Evolutionary conservation across 2,888 invertebrate species (phyloP), one percentile per base, ranked within the genome.

Genomic region (Enoplolaimus lenunculus): DNA sequence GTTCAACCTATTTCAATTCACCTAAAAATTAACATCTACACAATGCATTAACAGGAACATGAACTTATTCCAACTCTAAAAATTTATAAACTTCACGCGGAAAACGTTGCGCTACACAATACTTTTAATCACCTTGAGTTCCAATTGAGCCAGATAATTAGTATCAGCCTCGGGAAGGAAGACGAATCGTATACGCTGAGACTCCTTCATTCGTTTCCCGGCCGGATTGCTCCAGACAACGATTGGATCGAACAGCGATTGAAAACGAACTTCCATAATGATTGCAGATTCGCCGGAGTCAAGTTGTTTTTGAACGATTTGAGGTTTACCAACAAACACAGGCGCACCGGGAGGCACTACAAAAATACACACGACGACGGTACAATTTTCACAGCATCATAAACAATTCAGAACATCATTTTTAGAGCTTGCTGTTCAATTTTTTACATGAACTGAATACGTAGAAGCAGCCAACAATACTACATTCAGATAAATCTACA

Each of bases 121-220:
- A n/a, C n/a, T n/a, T n/a, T n/a, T n/a, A 34, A 73, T 68, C 30
- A 78, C 79, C 74, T 78, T 79, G 34, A 79, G 76, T 73, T 79
- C 79, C 33, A 78, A 75, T 68, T 76, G 75, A 29, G 78, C 78
- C 35, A 77, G 76, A 73, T 74, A 79, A 26, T 75, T 78, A 73
- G 78, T 79, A 33, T 75, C 76, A 26, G 76, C 77, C 68, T 78
- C 79, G 69, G 76, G 74, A 21, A 73, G 68, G 30, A 75, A 73
- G 69, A 72, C 73, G 75, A 80, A 80, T 76, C 78, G 79, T 76
- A 80, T 80, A 45, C 80, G 75, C 67, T 75, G 76, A 13, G 77
- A 77, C 72, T 80, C 80, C 78, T 80, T 80, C 78, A 80, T 80
- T 76, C 80, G 80, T 75, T 80, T 80, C 71, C 77, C 77, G 74